Evolutionary conservation across 2,888 invertebrate species (phyloP), one percentile per base, ranked within the genome.

Genomic region (Spisula solida): DNA sequence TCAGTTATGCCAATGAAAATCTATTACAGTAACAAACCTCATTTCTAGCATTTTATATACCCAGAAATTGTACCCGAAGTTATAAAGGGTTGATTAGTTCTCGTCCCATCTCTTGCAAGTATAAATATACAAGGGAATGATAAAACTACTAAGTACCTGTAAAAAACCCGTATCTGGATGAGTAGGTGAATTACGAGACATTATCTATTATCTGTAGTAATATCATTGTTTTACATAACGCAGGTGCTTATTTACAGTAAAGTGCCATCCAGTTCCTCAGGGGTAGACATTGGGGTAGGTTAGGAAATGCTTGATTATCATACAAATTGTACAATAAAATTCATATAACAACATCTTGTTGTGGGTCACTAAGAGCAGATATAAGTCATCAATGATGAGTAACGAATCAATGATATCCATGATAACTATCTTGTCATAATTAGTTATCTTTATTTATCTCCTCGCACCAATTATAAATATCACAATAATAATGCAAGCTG

Each of bases 221-320:
- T 25, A 79, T 85, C 85, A 56, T 56, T 55, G 56, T 56, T 85
- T 85, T 85, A 85, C 79, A 78, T 85, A 85, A 85, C 55, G 51
- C 85, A 85, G 85, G 85, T 85, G 85, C 78, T 75, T 75, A 2
- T 16, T 75, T 75, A 75, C 25, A 14, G 5, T 75, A 75, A 6
- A 31, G 10, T 8, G 16, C 75, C 18, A 34, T 34, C 16, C 16
- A 60, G 75, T 66, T 66, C 60, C 60, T 25, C 12, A 2, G 6
- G 60, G 60, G n/a, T 66, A 66, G 25, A 66, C n/a, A 66, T 25
- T 66, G 10, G 60, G 41, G 41, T 41, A 41, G 41, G 41, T 41
- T 5, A 41, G 41, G 41, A 41, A 41, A 5, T 2, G 41, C 2
- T 41, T 41, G 41, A 41, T 41, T 41, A 41, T 41, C 41, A 2